Conservation (phyloP, 2,797 vertebrate genomes). For the Danio tinwini region DNA sequence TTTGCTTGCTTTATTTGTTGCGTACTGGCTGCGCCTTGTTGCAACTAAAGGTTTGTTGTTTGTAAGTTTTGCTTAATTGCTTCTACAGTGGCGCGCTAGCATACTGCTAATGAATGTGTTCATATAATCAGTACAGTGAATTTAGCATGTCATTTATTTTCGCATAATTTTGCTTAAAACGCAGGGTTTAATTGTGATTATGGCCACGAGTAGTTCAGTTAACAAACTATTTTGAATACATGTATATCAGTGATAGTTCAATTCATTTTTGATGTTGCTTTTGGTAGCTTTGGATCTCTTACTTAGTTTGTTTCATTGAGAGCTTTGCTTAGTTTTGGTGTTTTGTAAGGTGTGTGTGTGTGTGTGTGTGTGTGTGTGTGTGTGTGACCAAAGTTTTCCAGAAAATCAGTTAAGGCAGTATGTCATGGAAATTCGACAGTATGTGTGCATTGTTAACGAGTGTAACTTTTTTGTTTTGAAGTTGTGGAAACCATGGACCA, state of each 20-base stretch:
- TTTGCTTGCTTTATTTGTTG: slow-evolving; percentile 12
- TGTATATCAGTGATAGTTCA: not conserved
- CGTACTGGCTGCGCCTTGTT: not conserved
- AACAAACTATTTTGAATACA: too few species aligned
- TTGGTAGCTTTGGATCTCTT: not conserved
- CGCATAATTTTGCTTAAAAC: not conserved
- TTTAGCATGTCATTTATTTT: not conserved
- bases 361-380: too few species aligned
- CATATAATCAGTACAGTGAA: not conserved
- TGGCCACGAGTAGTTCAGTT: not conserved
- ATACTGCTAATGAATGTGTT: slow-evolving; percentile 18
- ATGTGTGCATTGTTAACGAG: not conserved
- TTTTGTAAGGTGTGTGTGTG: too few species aligned
- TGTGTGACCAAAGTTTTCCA: not conserved
- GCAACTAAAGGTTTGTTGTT: not conserved
- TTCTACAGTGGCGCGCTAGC: slow-evolving; percentile 22
- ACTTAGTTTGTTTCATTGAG: not conserved
- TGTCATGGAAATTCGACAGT: not conserved
- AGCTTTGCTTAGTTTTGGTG: not conserved
- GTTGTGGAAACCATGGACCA: not conserved
- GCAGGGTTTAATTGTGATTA: not conserved
- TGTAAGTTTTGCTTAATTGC: slow-evolving; percentile 20
- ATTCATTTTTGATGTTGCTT: not conserved
- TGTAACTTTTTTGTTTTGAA: not conserved
- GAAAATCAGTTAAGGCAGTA: not conserved